Conservation (phyloP, 1,140 invertebrate species). For the Berghia stephanieae region DNA sequence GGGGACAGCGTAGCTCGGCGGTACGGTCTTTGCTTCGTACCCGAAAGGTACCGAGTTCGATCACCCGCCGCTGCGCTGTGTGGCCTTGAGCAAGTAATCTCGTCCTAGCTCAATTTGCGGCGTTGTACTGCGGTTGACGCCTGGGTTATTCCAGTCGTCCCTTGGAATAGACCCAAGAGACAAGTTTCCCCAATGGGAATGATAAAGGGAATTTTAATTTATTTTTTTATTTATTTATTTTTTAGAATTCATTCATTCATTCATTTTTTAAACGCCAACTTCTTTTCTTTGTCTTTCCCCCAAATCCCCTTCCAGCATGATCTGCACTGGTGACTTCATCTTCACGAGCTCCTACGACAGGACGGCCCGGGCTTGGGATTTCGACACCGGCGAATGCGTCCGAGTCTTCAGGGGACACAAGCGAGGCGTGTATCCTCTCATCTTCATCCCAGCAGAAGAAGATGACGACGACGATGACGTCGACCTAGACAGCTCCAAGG, state of each 20-base stretch:
- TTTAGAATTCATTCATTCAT: background rate
- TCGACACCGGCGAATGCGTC: constrained; percentile 67
- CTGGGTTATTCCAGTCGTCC: too few species aligned
- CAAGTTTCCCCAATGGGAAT: too few species aligned
- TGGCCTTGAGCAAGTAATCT: too few species aligned
- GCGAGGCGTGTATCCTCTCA: constrained; percentile 70
- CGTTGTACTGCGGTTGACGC: too few species aligned
- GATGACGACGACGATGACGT: constrained; percentile 49
- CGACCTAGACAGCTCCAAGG: constrained; percentile 59
- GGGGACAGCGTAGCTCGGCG: too few species aligned
- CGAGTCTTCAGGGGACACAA: constrained; percentile 69
- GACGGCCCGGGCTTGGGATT: constrained; percentile 70
- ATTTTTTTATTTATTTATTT: background rate
- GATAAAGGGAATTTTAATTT: too few species aligned
- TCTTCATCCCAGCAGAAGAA: constrained; percentile 68
- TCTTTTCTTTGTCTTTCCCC: background rate
- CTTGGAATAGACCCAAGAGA: too few species aligned
- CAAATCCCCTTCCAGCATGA: constrained; percentile 52
- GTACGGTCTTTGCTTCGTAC: too few species aligned
- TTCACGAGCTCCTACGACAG: constrained; percentile 71
- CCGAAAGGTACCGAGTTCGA: too few species aligned
- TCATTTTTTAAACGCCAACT: background rate
- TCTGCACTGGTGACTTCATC: constrained; percentile 71
- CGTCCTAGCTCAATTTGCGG: too few species aligned
- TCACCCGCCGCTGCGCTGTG: too few species aligned